phyloP scores from a whole-genome alignment of 2,888 invertebrate genomes.

The Prionchulus punctatus region DNA sequence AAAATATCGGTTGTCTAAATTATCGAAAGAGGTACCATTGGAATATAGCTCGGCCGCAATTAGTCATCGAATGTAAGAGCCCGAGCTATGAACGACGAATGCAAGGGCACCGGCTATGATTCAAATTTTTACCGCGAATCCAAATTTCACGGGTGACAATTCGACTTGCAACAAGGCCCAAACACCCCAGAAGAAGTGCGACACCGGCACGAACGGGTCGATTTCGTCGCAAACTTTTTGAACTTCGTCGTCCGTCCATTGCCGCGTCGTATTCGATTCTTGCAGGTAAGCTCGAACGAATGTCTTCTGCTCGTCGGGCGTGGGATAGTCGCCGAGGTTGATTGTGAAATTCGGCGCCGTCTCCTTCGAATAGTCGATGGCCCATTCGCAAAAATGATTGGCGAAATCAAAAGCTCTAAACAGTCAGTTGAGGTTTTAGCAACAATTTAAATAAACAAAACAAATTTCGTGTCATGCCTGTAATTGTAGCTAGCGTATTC shows the following conservation, averaged over 20 bases:
- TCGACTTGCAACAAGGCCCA: slow-evolving; percentile 47
- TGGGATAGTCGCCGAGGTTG: slow-evolving; percentile 52
- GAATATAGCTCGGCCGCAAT: too few relatives aligned
- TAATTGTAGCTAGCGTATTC: slow-evolving; percentile 91
- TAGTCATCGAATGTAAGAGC: too few relatives aligned
- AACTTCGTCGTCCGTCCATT: background rate
- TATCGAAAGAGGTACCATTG: too few relatives aligned
- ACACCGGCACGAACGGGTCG: slow-evolving; percentile 62
- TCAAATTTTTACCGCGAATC: slow-evolving; percentile 18
- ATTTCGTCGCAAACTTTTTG: slow-evolving; percentile 51
- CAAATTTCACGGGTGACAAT: slow-evolving; percentile 28
- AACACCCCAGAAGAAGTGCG: slow-evolving; percentile 81
- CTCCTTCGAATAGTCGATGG: slow-evolving; percentile 64
- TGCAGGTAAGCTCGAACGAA: slow-evolving; percentile 5
- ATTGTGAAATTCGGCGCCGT: slow-evolving; percentile 60
- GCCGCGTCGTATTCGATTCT: background rate
- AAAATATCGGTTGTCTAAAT: background rate
- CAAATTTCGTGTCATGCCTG: slow-evolving; percentile 24
- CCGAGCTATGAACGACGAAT: too few relatives aligned
- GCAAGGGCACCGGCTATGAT: too few relatives aligned
- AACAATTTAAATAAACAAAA: slow-evolving; percentile 1
- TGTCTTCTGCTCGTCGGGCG: slow-evolving; percentile 55
- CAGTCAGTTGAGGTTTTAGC: background rate
- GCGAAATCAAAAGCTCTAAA: slow-evolving; percentile 71
- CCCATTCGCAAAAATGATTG: slow-evolving; percentile 81